Evolutionary conservation across 30 jellyfish, hydroid and myxozoan species (phyloP), one percentile per base, ranked within the genome.

Genomic region (Aurelia sp.): DNA sequence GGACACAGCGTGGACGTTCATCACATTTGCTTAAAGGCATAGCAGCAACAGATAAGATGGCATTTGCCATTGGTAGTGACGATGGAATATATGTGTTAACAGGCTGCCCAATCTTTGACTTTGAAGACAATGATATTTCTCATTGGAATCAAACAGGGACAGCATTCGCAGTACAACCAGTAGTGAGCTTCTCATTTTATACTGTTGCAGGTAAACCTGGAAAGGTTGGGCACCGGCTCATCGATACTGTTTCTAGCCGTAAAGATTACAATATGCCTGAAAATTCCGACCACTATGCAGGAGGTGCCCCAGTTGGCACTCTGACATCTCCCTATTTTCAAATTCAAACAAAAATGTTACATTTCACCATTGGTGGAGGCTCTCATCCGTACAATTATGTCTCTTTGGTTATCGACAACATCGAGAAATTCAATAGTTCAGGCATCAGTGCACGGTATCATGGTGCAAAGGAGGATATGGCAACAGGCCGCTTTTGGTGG

Each of bases 401-500:
- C 20, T 86, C 84, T 4, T 35, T 83, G 7, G 63, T 70, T 5
- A 67, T 83, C 58, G 92, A 59, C 68, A 59, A 59, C 4, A 16
- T 48, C 4, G 86, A 83, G 52, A 57, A 41, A 13, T 52, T 18
- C 35, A 73, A 64, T 2, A 18, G 78, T 17, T 30, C 78, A 8
- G 92, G 92, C 4, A 40, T 22, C 0, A 83, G 86, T 63, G 40
- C 18, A 47, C 60, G 6, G 16, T 27, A 62, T 33, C n/a, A 38
- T 0, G 47, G 61, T 0, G 24, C 80, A 17, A 47, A 64, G 19
- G 81, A 48, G 61, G 51, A 61, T 9, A 73, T 60, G 13, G 62
- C 67, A 22, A 69, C 63, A 72, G 67, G 91, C 35, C 66, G 91
- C 40, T 67, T 15, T 50, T 83, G 92, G 92, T 83, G 92, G 92